Percentiles rank a stretch among this genome's conserved stretches.
These are phyloP conservation scores for Calosoma granatense DNA, from an alignment of 1,140 invertebrate species.

Conservation along the genomic window DNA sequence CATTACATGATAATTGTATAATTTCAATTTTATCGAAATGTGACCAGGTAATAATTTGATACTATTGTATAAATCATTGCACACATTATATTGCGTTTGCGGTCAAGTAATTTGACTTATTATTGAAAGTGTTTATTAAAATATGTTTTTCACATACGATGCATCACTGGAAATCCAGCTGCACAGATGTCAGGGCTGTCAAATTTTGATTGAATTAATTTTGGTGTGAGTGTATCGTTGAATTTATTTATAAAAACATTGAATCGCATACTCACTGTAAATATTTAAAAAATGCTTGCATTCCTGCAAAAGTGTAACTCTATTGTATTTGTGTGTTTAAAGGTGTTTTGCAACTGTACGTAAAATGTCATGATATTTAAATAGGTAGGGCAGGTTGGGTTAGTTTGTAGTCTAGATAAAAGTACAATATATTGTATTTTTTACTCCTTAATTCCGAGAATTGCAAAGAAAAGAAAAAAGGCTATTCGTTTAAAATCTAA, in stretches of 20 bases:
- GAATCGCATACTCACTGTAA: background rate
- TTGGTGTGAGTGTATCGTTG: background rate
- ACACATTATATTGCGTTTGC: no score
- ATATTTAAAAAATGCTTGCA: background rate
- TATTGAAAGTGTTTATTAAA: no score
- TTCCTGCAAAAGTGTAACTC: background rate
- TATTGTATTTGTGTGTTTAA: background rate
- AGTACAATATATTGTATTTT: conserved; percentile 5
- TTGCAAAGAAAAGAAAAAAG: background rate
- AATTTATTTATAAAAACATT: conserved; percentile 4
- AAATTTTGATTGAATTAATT: conserved; percentile 2
- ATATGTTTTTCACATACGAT: no score
- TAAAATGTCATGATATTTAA: conserved; percentile 2
- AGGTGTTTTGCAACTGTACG: background rate
- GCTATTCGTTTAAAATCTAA: background rate
- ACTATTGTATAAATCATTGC: no score
- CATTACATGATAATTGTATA: no score
- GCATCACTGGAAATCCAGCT: no score
- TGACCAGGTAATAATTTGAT: no score
- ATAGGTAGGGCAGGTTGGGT: conserved; percentile 2
- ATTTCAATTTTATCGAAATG: no score
- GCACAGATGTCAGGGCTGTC: background rate
- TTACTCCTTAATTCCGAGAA: background rate
- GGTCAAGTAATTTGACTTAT: no score
- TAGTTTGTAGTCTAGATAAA: background rate